phyloP scores from a whole-genome alignment of 2,113 vertebrate genomes.

The Forbesichthys papilliferus region DNA sequence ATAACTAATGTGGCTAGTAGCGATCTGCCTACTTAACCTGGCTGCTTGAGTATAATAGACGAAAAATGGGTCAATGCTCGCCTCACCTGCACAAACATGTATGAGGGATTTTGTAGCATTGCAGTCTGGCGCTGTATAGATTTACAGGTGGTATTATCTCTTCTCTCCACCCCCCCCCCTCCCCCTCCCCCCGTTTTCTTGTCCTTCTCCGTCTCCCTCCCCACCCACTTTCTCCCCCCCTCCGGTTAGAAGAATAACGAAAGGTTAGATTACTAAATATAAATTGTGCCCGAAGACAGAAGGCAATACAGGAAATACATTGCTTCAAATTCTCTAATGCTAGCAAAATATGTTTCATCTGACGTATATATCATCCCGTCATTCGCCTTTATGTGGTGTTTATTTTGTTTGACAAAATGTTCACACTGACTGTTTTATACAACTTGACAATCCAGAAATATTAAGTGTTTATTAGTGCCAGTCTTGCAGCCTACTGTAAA shows the following conservation, averaged over 20 bases:
- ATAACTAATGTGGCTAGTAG: conserved; percentile 29
- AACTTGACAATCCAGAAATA: no score
- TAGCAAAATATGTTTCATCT: no score
- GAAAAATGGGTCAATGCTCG: conserved; percentile 38
- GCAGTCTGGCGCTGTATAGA: background rate
- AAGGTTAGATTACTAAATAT: conserved; percentile 71
- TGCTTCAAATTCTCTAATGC: background rate
- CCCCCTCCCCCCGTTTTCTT: no score
- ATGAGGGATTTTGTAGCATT: conserved; percentile 7
- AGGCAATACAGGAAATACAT: conserved; percentile 31
- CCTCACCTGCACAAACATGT: conserved; percentile 44
- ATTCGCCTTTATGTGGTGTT: no score
- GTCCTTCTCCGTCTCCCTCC: no score
- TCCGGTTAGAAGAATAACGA: conserved; percentile 47
- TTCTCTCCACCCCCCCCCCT: background rate
- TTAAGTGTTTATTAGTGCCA: background rate
- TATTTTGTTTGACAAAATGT: no score
- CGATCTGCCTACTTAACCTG: background rate
- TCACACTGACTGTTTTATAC: no score
- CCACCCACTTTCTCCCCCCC: conserved; percentile 4
- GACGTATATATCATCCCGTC: no score
- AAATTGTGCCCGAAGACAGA: conserved; percentile 52
- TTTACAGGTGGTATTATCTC: background rate
- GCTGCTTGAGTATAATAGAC: background rate
- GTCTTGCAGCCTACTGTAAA: background rate